Evolutionary conservation across 2,888 invertebrate genomes (phyloP).

Genomic region (Drosophila fulvimacula): DNA sequence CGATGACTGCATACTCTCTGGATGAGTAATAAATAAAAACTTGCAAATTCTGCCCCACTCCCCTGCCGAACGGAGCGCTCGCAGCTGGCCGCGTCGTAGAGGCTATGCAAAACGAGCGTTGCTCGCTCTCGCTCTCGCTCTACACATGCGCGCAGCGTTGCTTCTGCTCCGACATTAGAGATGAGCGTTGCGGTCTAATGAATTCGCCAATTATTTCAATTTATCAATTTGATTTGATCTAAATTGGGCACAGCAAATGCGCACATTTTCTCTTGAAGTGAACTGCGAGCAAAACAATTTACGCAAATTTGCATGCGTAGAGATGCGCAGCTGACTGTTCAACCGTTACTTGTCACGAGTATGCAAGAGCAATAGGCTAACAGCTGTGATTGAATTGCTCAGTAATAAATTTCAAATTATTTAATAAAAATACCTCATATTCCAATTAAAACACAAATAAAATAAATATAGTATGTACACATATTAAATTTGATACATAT

Average conservation of each 20-base stretch:
- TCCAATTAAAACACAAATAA: too few relatives aligned
- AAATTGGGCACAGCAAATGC: background rate
- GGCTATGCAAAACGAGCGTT: conserved; percentile 34
- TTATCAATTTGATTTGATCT: conserved; percentile 6
- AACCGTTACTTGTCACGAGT: conserved; percentile 16
- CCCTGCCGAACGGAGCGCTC: conserved; percentile 7
- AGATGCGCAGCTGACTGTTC: conserved; percentile 5
- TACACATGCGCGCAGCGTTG: conserved; percentile 65
- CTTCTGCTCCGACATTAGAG: conserved; percentile 18
- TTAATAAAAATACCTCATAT: background rate
- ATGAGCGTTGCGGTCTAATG: conserved; percentile 2
- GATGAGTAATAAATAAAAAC: conserved; percentile 58
- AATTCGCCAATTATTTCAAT: conserved; percentile 8
- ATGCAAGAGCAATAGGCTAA: background rate
- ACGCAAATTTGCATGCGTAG: background rate
- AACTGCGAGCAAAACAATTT: conserved; percentile 12
- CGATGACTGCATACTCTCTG: conserved; percentile 57
- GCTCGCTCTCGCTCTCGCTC: conserved; percentile 42
- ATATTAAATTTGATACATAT: background rate
- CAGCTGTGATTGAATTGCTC: background rate
- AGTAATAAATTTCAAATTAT: background rate
- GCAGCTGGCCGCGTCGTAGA: conserved; percentile 36
- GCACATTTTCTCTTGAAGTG: conserved; percentile 4
- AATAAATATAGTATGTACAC: background rate
- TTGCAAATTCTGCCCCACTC: conserved; percentile 44